These are phyloP conservation scores for Melinaea marsaeus DNA, from an alignment of 2,888 invertebrate genomes.

Conservation along the genomic window DNA sequence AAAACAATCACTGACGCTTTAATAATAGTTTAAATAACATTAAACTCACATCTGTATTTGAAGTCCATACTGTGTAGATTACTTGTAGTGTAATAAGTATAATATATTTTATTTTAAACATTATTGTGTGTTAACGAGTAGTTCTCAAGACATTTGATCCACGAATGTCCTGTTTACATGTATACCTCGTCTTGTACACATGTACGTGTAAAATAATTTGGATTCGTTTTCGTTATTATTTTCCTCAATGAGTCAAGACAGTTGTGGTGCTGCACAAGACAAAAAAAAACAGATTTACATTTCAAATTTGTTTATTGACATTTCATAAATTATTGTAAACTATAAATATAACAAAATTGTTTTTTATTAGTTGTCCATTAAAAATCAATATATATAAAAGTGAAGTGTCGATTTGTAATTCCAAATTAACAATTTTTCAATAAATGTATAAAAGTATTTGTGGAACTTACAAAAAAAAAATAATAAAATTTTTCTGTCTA, in stretches of 20 bases:
- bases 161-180: no score
- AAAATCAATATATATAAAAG: background rate
- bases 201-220: no score
- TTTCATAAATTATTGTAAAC: background rate
- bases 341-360: background rate
- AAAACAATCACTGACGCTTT: no score
- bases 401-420: background rate
- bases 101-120: background rate
- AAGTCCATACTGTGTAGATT: background rate
- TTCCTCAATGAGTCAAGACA: no score
- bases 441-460: no score
- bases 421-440: no score
- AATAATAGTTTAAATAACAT: background rate
- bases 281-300: background rate
- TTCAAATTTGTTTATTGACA: background rate
- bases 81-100: constrained; percentile 1
- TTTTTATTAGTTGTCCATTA: no score
- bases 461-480: no score
- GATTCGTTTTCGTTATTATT: no score
- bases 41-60: background rate
- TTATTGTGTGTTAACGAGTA: background rate
- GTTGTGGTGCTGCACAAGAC: background rate
- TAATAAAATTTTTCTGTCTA: no score
- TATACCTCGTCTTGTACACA: no score
- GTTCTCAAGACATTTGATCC: no score